phyloP scores from a whole-genome alignment of 2,888 invertebrate species.

The Caenorhabditis sulstoni region DNA sequence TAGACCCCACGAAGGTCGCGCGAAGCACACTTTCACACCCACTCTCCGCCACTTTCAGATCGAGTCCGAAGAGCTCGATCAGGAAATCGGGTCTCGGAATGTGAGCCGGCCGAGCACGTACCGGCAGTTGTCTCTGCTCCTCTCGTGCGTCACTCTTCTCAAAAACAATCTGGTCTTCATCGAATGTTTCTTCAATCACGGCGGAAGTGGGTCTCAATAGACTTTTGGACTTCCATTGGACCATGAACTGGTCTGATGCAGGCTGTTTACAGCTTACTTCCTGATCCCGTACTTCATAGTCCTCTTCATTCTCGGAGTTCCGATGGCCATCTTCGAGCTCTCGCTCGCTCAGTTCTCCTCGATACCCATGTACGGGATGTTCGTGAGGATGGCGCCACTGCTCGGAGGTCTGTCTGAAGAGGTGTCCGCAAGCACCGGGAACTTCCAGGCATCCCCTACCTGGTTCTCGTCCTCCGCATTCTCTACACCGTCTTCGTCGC shows the following conservation, averaged over 20 bases:
- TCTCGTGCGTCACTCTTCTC: constrained; percentile 35
- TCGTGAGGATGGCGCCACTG: constrained; percentile 20
- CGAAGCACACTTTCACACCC: background rate
- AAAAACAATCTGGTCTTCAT: constrained; percentile 53
- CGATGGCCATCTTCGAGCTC: constrained; percentile 54
- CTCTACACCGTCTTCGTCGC: constrained; percentile 38
- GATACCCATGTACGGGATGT: constrained; percentile 40
- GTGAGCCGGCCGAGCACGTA: constrained; percentile 33
- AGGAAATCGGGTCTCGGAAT: constrained; percentile 47
- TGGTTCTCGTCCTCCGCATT: constrained; percentile 31
- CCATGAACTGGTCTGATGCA: too few relatives aligned
- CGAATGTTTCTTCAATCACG: constrained; percentile 50
- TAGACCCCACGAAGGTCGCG: constrained; percentile 36
- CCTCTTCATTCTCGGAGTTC: constrained; percentile 41
- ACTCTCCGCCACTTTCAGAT: constrained; percentile 16
- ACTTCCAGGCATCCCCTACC: constrained; percentile 33
- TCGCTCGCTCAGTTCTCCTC: constrained; percentile 51
- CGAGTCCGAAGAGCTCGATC: constrained; percentile 47
- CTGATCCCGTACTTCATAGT: constrained; percentile 44
- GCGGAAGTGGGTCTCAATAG: constrained; percentile 40
- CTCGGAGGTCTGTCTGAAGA: constrained; percentile 27
- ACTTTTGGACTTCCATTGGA: too few relatives aligned
- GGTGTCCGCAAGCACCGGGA: too few relatives aligned
- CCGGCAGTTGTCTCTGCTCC: constrained; percentile 32
- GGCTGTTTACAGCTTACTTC: constrained; percentile 31